phyloP scores from a whole-genome alignment of 1,140 invertebrate species.

The Hyles vespertilio region DNA sequence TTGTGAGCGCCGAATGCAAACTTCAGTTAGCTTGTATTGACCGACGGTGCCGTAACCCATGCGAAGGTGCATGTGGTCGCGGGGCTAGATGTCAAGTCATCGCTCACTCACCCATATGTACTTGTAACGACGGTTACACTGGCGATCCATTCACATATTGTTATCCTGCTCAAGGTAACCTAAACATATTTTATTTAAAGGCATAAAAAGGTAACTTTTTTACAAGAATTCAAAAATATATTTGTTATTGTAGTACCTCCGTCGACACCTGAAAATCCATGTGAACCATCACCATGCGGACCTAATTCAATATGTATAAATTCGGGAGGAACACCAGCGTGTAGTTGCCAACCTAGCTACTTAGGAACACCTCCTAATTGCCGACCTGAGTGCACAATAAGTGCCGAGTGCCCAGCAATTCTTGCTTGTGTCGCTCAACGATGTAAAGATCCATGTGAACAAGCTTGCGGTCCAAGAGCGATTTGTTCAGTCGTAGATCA shows the following conservation, averaged over 20 bases:
- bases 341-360: constrained; percentile 80
- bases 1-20: constrained; percentile 82
- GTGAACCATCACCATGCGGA: constrained; percentile 83
- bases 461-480: constrained; percentile 80
- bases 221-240: neutral
- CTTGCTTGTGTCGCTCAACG: constrained; percentile 83
- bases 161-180: constrained; percentile 74
- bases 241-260: constrained; percentile 33
- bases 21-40: constrained; percentile 79
- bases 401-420: constrained; percentile 83
- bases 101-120: constrained; percentile 88
- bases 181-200: constrained; percentile 5
- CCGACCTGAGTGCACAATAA: constrained; percentile 82
- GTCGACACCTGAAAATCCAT: constrained; percentile 77
- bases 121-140: constrained; percentile 84
- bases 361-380: constrained; percentile 83
- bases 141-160: constrained; percentile 89
- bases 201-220: no score
- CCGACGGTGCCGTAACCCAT: constrained; percentile 81
- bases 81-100: constrained; percentile 88
- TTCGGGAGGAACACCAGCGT: constrained; percentile 75
- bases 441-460: constrained; percentile 84
- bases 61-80: constrained; percentile 85
- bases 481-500: constrained; percentile 82
- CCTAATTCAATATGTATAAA: constrained; percentile 84